Conservation (phyloP, 2,888 invertebrate genomes). For the Helleia helle region DNA sequence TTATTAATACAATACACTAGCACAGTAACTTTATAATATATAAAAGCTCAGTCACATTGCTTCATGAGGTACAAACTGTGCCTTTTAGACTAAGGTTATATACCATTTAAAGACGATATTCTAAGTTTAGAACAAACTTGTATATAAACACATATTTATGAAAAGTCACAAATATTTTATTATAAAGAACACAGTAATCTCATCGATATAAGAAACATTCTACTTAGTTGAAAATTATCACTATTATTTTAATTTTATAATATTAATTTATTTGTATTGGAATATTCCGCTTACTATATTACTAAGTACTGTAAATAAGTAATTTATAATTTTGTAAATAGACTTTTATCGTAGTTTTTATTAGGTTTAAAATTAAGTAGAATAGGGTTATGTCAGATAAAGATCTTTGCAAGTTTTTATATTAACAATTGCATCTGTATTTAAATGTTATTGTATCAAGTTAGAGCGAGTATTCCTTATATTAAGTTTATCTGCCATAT, state of each 20-base stretch:
- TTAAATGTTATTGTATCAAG: too few species aligned
- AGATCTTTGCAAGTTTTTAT: too few species aligned
- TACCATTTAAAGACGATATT: conserved; percentile 57
- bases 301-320: conserved; percentile 32
- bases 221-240: neutral
- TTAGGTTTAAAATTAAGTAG: too few species aligned
- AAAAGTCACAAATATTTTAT: conserved; percentile 14
- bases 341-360: too few species aligned
- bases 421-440: too few species aligned
- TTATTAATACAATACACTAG: too few species aligned
- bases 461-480: too few species aligned
- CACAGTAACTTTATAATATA: too few species aligned
- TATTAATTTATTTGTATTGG: conserved; percentile 3
- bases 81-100: conserved; percentile 41
- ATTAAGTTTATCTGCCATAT: too few species aligned
- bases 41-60: conserved; percentile 25
- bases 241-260: neutral
- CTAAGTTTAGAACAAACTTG: conserved; percentile 39
- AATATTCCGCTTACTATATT: conserved; percentile 6
- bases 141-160: conserved; percentile 34
- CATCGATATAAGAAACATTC: neutral
- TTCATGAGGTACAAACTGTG: conserved; percentile 60
- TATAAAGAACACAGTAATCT: conserved; percentile 6
- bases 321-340: conserved; percentile 39
- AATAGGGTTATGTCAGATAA: too few species aligned